Base-by-base conservation (phyloP, 2,888 invertebrate species). In the Drosophila rubida region DNA sequence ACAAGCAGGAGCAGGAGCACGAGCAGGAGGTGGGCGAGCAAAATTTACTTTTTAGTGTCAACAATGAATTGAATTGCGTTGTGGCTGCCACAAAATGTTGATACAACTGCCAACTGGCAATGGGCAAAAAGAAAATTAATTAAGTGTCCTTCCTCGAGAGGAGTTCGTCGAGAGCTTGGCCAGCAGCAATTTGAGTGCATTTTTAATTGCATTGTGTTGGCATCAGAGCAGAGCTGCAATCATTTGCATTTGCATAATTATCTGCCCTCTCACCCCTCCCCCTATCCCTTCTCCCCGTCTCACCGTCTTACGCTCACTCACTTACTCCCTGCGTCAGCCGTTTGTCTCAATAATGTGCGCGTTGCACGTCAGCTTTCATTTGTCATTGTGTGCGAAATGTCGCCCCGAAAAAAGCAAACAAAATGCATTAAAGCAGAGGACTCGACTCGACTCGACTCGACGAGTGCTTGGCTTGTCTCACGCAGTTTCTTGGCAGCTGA, bases 401-500 rank as follows among this genome's bases (percentile, higher is more conserved):
- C 70, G 49, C 61, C 66, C 51, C 35, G 39, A 27, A 30, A 50
- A 82, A 72, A 82, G 83, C 89, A 87, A 84, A 87, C 85, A 78
- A 84, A 88, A 88, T 87, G 87, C 87, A 88, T 88, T 88, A 88
- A 62, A 66, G 57, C 76, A 57, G 58, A 62, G 75, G 45, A 45
- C 37, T 50, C 60, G 67, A 51, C 23, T 23, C 53, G 49, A 63
- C 45, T 39, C 4, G 53, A 58, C 35, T 35, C 72, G 48, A 22
- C 41, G 53, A 55, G 57, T 68, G 67, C 78, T 87, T 78, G 69
- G 69, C 58, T 61, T 75, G 63, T 60, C 76, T 67, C 61, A 71
- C 49, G 57, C 80, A 87, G 76, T 87, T 87, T 66, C 87, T 88
- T 84, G 66, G 74, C 74, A 83, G 67, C 69, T 82, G 88, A 87